Percentiles rank a stretch among this genome's conserved stretches.
phyloP scores from a whole-genome alignment of 2,888 invertebrate genomes.

The Allolobophora icterica region DNA sequence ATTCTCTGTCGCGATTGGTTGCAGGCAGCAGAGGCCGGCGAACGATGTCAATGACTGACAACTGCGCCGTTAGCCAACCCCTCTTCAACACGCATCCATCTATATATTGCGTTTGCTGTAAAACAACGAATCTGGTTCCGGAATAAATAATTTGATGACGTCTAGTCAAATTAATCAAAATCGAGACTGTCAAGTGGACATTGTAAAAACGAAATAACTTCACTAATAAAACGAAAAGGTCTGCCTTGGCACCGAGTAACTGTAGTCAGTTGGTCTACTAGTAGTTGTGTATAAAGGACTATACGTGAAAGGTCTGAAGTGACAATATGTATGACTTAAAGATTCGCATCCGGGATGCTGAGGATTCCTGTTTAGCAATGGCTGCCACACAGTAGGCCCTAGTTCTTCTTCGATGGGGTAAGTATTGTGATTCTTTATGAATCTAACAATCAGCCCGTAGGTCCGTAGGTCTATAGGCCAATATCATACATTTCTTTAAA shows the following conservation, averaged over 20 bases:
- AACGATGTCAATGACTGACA: conserved; percentile 2
- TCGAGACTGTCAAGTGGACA: neutral
- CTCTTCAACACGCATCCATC: neutral
- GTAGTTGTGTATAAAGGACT: neutral
- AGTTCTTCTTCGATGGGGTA: neutral
- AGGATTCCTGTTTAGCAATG: neutral
- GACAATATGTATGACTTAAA: neutral
- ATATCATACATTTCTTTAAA: no score
- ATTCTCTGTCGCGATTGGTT: neutral
- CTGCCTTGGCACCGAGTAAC: neutral
- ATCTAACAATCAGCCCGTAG: neutral
- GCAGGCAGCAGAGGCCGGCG: neutral
- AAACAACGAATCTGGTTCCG: neutral
- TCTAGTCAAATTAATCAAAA: no score
- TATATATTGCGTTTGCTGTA: conserved; percentile 9
- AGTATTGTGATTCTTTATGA: neutral
- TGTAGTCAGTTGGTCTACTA: neutral
- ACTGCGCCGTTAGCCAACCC: neutral
- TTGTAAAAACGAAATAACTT: neutral
- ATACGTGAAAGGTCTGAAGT: neutral
- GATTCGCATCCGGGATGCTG: neutral
- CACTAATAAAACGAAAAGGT: neutral
- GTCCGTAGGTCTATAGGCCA: no score
- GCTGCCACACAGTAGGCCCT: neutral
- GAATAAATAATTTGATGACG: conserved; percentile 2